Conservation (phyloP, 2,797 vertebrate species). For the Notolepis coatsorum region DNA sequence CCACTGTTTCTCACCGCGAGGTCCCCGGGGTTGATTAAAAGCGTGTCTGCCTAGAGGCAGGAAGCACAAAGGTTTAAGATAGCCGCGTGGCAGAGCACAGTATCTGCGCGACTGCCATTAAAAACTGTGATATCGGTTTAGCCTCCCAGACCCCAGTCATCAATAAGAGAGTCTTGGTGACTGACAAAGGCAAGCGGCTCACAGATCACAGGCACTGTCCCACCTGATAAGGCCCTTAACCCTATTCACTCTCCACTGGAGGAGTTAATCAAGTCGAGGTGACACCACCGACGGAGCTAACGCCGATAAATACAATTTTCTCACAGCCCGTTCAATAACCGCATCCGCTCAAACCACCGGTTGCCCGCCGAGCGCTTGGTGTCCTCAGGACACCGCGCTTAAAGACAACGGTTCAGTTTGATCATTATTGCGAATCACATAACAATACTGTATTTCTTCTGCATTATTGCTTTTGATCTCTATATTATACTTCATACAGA, state of each 20-base stretch:
- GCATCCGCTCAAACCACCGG: conserved; percentile 66
- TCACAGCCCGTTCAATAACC: conserved; percentile 67
- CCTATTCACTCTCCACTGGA: conserved; percentile 71
- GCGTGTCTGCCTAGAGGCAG: conserved; percentile 58
- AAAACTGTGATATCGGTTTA: conserved; percentile 76
- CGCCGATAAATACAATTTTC: conserved; percentile 77
- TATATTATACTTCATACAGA: neutral
- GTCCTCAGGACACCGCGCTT: conserved; percentile 37
- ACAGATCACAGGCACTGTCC: conserved; percentile 72
- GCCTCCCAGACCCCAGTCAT: conserved; percentile 65
- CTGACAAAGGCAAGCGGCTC: conserved; percentile 70
- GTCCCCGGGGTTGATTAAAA: conserved; percentile 69
- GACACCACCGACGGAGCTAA: conserved; percentile 78
- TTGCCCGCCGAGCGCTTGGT: conserved; percentile 51
- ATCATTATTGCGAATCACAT: conserved; percentile 45
- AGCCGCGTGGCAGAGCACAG: conserved; percentile 40
- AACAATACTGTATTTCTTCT: conserved; percentile 29
- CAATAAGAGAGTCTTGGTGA: conserved; percentile 71
- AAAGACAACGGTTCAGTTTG: conserved; percentile 49
- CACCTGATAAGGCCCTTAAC: conserved; percentile 76
- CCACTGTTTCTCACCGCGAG: conserved; percentile 48
- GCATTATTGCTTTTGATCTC: too few relatives aligned
- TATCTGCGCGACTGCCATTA: conserved; percentile 69
- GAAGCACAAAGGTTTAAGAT: conserved; percentile 55
- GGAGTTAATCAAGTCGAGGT: conserved; percentile 75